Conservation (phyloP, 2,113 vertebrate species). For the Tetraodon nigroviridis region DNA sequence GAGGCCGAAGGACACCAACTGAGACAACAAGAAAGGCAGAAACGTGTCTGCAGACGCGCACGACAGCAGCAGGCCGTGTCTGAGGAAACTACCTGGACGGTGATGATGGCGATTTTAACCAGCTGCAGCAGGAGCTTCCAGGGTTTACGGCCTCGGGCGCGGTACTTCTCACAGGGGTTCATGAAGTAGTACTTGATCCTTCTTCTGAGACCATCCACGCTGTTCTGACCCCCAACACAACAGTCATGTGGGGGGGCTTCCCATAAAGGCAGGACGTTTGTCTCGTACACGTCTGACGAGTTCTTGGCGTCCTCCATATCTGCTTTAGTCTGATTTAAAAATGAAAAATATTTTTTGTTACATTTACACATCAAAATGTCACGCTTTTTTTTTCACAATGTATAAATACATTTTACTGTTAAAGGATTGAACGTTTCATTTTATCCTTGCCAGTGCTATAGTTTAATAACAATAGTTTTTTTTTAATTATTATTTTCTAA, state of each 20-base stretch:
- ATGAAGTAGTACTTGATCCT: conserved; percentile 92
- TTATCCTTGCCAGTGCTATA: too few relatives aligned
- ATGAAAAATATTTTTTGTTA: not conserved
- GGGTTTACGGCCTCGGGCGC: conserved; percentile 85
- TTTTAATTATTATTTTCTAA: not conserved
- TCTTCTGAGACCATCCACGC: conserved; percentile 79
- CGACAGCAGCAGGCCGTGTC: not conserved
- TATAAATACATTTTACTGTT: too few relatives aligned
- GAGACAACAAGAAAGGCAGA: conserved; percentile 24
- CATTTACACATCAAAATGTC: too few relatives aligned
- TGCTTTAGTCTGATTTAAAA: conserved; percentile 10
- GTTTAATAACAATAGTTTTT: too few relatives aligned
- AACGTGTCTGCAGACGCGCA: not conserved
- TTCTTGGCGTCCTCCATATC: conserved; percentile 59
- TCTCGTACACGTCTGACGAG: conserved; percentile 27
- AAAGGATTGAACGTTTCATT: too few relatives aligned
- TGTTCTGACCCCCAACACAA: conserved; percentile 49
- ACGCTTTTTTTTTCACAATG: too few relatives aligned
- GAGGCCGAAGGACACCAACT: conserved; percentile 89
- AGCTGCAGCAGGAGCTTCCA: conserved; percentile 90
- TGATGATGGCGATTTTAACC: conserved; percentile 88
- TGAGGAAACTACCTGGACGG: conserved; percentile 77
- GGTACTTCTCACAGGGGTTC: conserved; percentile 94
- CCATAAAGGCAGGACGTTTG: conserved; percentile 2
- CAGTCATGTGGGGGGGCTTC: conserved; percentile 27